Percentiles rank a stretch among this genome's conserved stretches.
Conservation (phyloP, 2,113 vertebrate genomes). For the Acanthochromis polyacanthus region DNA sequence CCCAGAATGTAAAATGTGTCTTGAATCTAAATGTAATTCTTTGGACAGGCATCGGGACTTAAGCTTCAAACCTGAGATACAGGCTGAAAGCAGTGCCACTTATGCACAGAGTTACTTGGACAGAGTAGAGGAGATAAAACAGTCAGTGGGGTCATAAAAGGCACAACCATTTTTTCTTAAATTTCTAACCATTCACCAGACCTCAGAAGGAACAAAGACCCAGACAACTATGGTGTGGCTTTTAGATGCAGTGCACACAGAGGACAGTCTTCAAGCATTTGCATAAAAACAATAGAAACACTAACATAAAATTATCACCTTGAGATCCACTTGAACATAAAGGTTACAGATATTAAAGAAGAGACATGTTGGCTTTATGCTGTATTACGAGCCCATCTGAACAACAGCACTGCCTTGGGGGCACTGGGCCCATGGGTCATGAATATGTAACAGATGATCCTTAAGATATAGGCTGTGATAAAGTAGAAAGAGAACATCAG, state of each 20-base stretch:
- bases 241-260: background rate
- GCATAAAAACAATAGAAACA: background rate
- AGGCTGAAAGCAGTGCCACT: background rate
- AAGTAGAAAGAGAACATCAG: background rate
- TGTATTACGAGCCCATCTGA: constrained; percentile 1
- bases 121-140: background rate
- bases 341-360: constrained; percentile 11
- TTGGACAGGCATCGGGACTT: background rate
- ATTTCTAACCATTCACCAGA: background rate
- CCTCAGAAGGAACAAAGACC: background rate
- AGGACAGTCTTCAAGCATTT: background rate
- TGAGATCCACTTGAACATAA: constrained; percentile 1
- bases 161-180: background rate
- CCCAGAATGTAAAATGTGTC: background rate
- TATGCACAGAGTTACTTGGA: background rate
- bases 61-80: background rate
- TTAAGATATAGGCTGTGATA: background rate
- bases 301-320: background rate
- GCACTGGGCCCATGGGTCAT: constrained; percentile 12
- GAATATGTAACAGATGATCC: constrained; percentile 39
- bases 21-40: background rate
- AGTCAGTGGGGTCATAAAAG: background rate
- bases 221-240: background rate
- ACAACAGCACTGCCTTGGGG: constrained; percentile 7
- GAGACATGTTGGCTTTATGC: background rate